Conservation (phyloP, 2,888 invertebrate genomes). For the Dolichopus griseipennis region DNA sequence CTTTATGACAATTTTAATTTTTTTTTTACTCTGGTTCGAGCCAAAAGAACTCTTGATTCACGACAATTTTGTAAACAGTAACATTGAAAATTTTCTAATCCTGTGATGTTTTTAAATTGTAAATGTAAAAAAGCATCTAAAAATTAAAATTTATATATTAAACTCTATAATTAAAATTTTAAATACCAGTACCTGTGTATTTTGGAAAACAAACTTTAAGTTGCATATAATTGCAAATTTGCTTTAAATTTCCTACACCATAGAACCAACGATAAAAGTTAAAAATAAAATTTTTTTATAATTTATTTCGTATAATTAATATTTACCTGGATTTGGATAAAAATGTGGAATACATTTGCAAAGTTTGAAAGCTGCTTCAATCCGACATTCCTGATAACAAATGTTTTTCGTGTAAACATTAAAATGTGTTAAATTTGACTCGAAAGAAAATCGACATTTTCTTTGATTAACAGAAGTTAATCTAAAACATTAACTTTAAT, state of each 20-base stretch:
- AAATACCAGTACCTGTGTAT: conserved; percentile 26
- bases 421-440: conserved; percentile 40
- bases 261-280: too few relatives aligned
- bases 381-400: conserved; percentile 40
- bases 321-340: conserved; percentile 38
- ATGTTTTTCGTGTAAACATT: conserved; percentile 37
- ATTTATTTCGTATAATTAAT: too few relatives aligned
- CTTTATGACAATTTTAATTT: too few relatives aligned
- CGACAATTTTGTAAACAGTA: conserved; percentile 36
- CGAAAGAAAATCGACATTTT: conserved; percentile 37
- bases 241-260: conserved; percentile 25
- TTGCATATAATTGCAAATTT: conserved; percentile 32
- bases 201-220: conserved; percentile 32
- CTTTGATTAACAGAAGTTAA: conserved; percentile 34
- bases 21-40: conserved; percentile 24
- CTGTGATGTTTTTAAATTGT: background rate
- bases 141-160: background rate
- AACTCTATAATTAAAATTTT: too few relatives aligned
- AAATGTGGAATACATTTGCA: conserved; percentile 44
- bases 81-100: conserved; percentile 25
- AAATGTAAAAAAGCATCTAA: background rate
- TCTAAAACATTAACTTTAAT: conserved; percentile 22
- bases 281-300: too few relatives aligned
- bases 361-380: conserved; percentile 34
- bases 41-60: conserved; percentile 31